phyloP scores from a whole-genome alignment of 2,888 invertebrate genomes.

The Dynastes grantii region DNA sequence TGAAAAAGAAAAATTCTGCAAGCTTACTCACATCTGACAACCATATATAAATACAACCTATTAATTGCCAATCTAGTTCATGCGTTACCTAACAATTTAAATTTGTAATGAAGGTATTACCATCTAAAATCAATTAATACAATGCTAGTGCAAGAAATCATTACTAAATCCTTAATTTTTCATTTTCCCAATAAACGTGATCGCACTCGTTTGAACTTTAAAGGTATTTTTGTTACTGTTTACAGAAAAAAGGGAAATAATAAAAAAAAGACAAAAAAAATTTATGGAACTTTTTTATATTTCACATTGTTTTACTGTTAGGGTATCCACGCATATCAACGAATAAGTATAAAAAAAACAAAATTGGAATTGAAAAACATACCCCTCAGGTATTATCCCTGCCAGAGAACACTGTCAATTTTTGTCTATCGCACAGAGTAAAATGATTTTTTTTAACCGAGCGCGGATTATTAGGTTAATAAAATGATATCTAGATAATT shows the following conservation, averaged over 20 bases:
- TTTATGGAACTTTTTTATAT: no score
- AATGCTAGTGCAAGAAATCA: not conserved
- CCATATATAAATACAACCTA: constrained; percentile 1
- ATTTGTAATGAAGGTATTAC: constrained; percentile 25
- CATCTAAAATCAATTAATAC: constrained; percentile 29
- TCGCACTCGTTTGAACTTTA: not conserved
- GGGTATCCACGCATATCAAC: not conserved
- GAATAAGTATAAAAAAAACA: not conserved
- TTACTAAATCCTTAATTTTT: constrained; percentile 10
- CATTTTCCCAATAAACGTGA: not conserved
- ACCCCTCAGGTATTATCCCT: constrained; percentile 41
- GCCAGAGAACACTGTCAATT: constrained; percentile 38
- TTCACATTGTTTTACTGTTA: constrained; percentile 3
- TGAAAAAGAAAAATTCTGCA: constrained; percentile 32
- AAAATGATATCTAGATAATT: constrained; percentile 11
- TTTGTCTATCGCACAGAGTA: constrained; percentile 29
- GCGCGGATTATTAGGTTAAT: not conserved
- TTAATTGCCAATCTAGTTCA: constrained; percentile 39
- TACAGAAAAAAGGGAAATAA: not conserved
- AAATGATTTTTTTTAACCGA: constrained; percentile 28
- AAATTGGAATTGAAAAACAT: constrained; percentile 32
- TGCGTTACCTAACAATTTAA: constrained; percentile 42
- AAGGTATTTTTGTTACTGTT: not conserved
- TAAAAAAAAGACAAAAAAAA: not conserved
- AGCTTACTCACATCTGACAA: constrained; percentile 4